These are phyloP conservation scores for Timema podura DNA, from an alignment of 2,888 invertebrate species.

Conservation along the genomic window DNA sequence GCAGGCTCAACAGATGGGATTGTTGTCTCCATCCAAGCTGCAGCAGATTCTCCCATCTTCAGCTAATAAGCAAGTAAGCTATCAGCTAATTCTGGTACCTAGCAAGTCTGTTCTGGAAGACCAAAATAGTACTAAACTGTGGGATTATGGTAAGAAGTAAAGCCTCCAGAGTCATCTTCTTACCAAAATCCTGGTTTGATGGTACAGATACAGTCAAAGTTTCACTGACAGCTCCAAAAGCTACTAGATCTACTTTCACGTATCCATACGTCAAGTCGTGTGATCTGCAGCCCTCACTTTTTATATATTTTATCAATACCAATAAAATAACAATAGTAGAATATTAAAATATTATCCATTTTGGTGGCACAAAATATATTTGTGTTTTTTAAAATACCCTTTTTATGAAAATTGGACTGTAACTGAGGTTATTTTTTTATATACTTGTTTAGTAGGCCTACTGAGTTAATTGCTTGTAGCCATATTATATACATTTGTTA, in stretches of 20 bases:
- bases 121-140: not conserved
- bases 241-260: no score
- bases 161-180: not conserved
- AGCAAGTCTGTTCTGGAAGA: no score
- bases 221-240: not conserved
- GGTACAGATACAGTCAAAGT: not conserved
- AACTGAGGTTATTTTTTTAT: no score
- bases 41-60: constrained; percentile 46
- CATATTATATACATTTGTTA: not conserved
- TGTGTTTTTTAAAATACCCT: no score
- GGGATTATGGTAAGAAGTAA: no score
- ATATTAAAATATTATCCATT: no score
- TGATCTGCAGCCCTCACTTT: no score
- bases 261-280: no score
- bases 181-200: not conserved
- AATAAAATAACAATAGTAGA: no score
- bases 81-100: not conserved
- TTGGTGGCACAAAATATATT: no score
- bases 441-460: not conserved
- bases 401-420: no score
- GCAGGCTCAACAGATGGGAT: constrained; percentile 60
- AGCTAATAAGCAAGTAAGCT: constrained; percentile 32
- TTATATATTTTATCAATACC: no score
- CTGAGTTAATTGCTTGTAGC: not conserved
- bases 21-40: constrained; percentile 50